A percentile compares a stretch with the other conserved stretches of the same genome.
These are phyloP conservation scores for Dasysyrphus tricinctus DNA, from an alignment of 2,888 invertebrate species.

Conservation along the genomic window DNA sequence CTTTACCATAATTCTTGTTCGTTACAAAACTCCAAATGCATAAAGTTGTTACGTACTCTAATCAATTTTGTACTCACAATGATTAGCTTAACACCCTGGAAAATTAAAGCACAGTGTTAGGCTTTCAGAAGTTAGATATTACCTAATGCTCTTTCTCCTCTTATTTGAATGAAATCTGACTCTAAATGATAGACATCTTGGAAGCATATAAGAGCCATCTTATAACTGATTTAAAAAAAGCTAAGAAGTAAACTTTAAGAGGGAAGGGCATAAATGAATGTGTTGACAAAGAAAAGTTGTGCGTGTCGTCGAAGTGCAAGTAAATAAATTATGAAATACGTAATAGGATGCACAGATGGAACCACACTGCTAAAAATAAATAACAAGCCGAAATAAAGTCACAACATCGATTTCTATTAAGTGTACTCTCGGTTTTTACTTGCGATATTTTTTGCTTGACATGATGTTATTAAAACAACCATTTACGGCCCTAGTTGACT, in stretches of 20 bases:
- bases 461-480: no score
- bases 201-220: slow-evolving; percentile 28
- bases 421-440: no score
- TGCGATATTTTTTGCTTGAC: no score
- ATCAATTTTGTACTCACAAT: slow-evolving; percentile 35
- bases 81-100: slow-evolving; percentile 49
- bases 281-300: slow-evolving; percentile 47
- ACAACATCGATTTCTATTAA: background rate
- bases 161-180: slow-evolving; percentile 48
- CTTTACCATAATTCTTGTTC: slow-evolving; percentile 1
- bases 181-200: slow-evolving; percentile 26
- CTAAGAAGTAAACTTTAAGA: background rate
- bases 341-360: background rate
- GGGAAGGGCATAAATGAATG: background rate
- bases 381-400: background rate
- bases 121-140: slow-evolving; percentile 28
- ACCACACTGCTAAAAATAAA: background rate
- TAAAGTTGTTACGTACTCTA: slow-evolving; percentile 3
- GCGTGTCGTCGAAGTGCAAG: slow-evolving; percentile 33
- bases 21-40: slow-evolving; percentile 32
- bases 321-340: slow-evolving; percentile 63
- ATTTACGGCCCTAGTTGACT: no score
- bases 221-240: background rate
- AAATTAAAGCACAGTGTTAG: slow-evolving; percentile 59
- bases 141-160: background rate